Evolutionary conservation across 2,888 invertebrate genomes (phyloP), one percentile per base, ranked within the genome.

Genomic region (Netelia fuscicornis): DNA sequence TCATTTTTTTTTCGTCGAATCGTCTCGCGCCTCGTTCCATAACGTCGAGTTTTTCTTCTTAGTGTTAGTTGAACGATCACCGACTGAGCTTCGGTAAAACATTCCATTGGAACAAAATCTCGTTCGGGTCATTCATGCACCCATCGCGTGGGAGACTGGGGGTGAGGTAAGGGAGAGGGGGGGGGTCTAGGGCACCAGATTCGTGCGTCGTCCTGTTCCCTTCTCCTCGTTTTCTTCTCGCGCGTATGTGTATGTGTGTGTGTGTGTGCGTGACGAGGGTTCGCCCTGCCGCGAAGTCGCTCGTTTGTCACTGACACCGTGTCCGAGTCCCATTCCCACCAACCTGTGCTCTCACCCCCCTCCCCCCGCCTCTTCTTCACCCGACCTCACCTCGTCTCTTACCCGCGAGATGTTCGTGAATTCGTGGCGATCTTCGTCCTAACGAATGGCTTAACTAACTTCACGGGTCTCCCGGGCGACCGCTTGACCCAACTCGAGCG

Each of bases 261-360:
- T 17, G 17, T 44, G 58, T 58, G 80, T 74, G 77, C 74, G 86
- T 88, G 88, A 88, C 88, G 85, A 89, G 89, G 89, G 89, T 90
- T 78, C 82, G 86, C 84, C 83, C 85, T 88, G 83, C 85, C 87
- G 85, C 80, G 87, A 84, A 86, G 83, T 89, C 86, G 88, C 89
- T 91, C 90, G 89, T 91, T 91, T 90, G 88, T 91, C 91, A 91
- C 90, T 90, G 90, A 90, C 91, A 90, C 86, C 86, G 87, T 77
- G 71, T 81, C 75, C 75, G 79, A 64, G 71, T 68, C 25, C 71
- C 52, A 58, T 58, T 60, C 58, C 60, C 52, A 79, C 79, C 79
- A 72, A 44, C 62, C 60, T 71, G 64, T 44, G 9, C 37, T 78
- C 37, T 60, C 48, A 23, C 17, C 37, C 62, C 62, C 6, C 44